phyloP scores from a whole-genome alignment of 2,797 vertebrate species.

The Falco concolor region DNA sequence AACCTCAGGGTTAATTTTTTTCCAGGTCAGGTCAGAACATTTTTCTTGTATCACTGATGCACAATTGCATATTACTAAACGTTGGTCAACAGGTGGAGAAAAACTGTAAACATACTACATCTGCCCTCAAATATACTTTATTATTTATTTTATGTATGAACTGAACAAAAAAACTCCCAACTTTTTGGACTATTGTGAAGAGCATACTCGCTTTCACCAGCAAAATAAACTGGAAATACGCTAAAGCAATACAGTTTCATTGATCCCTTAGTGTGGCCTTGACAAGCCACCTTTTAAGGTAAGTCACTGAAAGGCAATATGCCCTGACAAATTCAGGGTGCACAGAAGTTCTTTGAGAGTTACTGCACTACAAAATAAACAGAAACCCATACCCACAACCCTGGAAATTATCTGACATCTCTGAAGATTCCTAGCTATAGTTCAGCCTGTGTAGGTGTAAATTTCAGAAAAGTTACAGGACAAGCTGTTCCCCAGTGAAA shows the following conservation, averaged over 20 bases:
- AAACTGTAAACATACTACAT: neutral
- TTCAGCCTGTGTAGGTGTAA: neutral
- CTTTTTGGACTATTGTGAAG: neutral
- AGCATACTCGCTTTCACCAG: neutral
- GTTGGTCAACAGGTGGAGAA: neutral
- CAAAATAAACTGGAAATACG: neutral
- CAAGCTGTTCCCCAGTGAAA: neutral
- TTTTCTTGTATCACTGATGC: neutral
- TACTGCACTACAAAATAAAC: neutral
- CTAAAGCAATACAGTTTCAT: neutral
- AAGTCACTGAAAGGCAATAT: neutral
- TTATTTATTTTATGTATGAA: neutral
- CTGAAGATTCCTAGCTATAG: neutral
- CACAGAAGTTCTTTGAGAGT: neutral
- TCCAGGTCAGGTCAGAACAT: neutral
- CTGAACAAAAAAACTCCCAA: neutral
- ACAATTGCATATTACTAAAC: neutral
- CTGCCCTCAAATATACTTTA: neutral
- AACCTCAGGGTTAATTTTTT: neutral
- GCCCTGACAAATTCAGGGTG: neutral
- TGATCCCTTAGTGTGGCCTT: neutral
- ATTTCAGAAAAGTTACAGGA: neutral
- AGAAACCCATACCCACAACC: neutral
- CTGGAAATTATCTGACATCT: neutral
- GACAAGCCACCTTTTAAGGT: neutral